Conservation (phyloP, 2,113 vertebrate species). For the Callipepla californica region DNA sequence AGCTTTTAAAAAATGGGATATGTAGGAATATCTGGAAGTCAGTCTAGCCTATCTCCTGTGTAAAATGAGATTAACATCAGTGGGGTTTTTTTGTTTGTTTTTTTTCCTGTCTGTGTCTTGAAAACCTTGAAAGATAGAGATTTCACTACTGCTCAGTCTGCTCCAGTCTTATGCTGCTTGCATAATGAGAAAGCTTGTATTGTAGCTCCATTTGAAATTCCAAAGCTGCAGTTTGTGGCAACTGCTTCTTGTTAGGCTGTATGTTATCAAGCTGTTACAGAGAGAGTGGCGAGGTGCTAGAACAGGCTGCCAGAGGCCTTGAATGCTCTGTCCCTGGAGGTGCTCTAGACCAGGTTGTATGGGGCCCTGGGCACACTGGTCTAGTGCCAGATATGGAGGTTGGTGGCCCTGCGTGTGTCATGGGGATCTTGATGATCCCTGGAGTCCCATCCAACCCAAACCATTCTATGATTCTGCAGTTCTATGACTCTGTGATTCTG, state of each 20-base stretch:
- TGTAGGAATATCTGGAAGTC: neutral
- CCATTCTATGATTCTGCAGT: neutral
- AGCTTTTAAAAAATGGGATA: neutral
- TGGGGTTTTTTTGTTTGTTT: neutral
- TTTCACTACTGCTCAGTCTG: neutral
- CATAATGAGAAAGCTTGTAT: neutral
- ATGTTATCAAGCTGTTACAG: no score
- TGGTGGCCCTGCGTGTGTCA: no score
- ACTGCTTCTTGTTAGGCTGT: neutral
- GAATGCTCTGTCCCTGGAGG: no score
- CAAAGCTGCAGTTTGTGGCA: neutral
- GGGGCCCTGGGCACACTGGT: no score
- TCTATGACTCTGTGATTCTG: neutral
- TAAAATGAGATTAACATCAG: neutral
- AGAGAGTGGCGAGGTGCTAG: no score
- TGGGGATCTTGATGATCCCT: no score
- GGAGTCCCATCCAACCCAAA: no score
- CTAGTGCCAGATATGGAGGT: no score
- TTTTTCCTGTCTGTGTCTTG: neutral
- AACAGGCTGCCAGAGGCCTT: no score
- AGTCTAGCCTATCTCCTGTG: neutral
- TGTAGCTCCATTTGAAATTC: neutral
- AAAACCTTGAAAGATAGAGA: neutral
- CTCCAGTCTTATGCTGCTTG: neutral
- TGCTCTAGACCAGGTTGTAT: no score